Conservation (phyloP, 2,888 invertebrate genomes). For the Melanotus villosus region DNA sequence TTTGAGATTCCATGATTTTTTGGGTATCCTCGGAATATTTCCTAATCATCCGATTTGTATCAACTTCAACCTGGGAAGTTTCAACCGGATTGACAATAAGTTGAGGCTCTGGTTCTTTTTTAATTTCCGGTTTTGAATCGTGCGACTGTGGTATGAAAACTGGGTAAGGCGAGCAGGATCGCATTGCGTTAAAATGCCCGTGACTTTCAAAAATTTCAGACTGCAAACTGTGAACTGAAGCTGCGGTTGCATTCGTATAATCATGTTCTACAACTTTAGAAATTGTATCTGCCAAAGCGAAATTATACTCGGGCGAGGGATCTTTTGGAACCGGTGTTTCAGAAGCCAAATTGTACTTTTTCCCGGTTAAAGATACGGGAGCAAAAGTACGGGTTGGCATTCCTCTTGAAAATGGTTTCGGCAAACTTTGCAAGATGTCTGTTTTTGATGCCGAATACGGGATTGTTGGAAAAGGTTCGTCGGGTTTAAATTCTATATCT, state of each 20-base stretch:
- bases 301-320: conserved; percentile 60
- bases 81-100: background rate
- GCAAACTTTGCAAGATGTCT: conserved; percentile 46
- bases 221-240: conserved; percentile 59
- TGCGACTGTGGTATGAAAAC: conserved; percentile 59
- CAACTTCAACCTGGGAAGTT: background rate
- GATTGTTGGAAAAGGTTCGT: conserved; percentile 58
- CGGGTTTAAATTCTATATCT: background rate
- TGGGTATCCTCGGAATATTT: conserved; percentile 52
- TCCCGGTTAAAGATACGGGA: conserved; percentile 56
- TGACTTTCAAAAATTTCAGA: conserved; percentile 65
- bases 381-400: conserved; percentile 53
- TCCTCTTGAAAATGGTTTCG: conserved; percentile 56
- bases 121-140: conserved; percentile 5
- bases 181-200: conserved; percentile 64
- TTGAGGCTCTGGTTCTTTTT: conserved; percentile 16
- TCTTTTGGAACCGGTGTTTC: conserved; percentile 43
- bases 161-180: conserved; percentile 61
- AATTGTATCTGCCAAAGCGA: conserved; percentile 57
- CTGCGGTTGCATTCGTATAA: conserved; percentile 48
- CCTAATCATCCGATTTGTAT: background rate
- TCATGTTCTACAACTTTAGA: conserved; percentile 57
- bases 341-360: conserved; percentile 55
- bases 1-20: conserved; percentile 58
- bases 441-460: conserved; percentile 59